Evolutionary conservation across 2,113 vertebrate species (phyloP).

Genomic region (Pachyramphus minor): DNA sequence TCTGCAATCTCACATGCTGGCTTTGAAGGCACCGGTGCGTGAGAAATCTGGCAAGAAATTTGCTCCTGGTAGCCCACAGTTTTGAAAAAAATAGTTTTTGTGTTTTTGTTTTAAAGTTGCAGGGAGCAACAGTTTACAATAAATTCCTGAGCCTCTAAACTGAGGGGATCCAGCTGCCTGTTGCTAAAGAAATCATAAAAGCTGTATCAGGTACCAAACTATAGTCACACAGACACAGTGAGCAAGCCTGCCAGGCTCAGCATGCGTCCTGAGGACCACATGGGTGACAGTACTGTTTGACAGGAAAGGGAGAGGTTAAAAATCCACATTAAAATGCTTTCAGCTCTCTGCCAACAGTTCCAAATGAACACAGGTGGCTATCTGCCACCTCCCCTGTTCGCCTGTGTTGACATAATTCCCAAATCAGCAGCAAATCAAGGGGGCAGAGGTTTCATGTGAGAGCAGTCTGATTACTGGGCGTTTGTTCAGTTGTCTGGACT

Average conservation of each 20-base stretch:
- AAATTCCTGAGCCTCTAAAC: neutral
- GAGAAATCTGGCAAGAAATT: neutral
- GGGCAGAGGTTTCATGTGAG: neutral
- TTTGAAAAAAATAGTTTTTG: neutral
- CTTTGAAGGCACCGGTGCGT: neutral
- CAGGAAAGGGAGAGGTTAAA: slow-evolving; percentile 31
- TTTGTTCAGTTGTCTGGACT: neutral
- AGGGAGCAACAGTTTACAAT: neutral
- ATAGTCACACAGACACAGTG: neutral
- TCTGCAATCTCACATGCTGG: neutral
- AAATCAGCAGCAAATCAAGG: neutral
- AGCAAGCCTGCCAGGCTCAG: neutral
- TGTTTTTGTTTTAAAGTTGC: neutral
- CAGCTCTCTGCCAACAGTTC: neutral
- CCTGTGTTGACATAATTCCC: neutral
- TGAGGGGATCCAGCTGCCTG: neutral
- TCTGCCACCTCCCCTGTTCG: neutral
- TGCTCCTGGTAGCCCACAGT: neutral
- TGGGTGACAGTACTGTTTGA: neutral
- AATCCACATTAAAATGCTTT: neutral
- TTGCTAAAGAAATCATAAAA: neutral
- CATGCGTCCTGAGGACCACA: neutral
- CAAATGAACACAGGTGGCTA: neutral
- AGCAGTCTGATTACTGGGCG: neutral
- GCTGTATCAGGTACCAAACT: neutral